Conservation (phyloP, 2,888 invertebrate genomes). For the Copidosoma aretas region DNA sequence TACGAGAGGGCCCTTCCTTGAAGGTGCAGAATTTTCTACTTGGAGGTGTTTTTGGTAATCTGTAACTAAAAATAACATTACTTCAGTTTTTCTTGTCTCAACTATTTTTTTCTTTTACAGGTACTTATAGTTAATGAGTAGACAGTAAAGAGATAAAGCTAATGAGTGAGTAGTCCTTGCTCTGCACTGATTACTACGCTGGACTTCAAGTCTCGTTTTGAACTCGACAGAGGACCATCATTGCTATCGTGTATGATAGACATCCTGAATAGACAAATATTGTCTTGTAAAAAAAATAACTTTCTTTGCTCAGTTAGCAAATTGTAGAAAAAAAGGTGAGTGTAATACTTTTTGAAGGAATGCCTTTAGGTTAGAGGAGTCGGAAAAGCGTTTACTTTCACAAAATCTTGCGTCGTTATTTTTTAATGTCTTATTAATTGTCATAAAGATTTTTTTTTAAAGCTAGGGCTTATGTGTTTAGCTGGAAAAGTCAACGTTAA, state of each 20-base stretch:
- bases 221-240: background rate
- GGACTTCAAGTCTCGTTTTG: background rate
- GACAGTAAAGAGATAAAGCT: background rate
- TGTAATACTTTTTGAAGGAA: background rate
- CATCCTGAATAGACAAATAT: background rate
- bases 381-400: too few relatives aligned
- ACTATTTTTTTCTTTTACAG: conserved; percentile 30
- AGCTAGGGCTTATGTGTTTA: background rate
- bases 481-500: background rate
- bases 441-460: background rate
- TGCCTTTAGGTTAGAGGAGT: background rate
- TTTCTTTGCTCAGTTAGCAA: background rate
- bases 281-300: background rate
- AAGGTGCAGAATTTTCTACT: conserved; percentile 3
- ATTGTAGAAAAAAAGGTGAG: background rate
- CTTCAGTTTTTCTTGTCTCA: conserved; percentile 24
- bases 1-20: background rate
- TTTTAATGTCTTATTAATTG: too few relatives aligned
- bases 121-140: conserved; percentile 2
- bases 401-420: too few relatives aligned
- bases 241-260: background rate
- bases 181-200: background rate
- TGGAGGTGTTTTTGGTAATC: conserved; percentile 25
- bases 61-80: background rate
- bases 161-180: background rate